Base-by-base conservation (phyloP, 1,140 invertebrate species). In the Caenorhabditis inopinata region DNA sequence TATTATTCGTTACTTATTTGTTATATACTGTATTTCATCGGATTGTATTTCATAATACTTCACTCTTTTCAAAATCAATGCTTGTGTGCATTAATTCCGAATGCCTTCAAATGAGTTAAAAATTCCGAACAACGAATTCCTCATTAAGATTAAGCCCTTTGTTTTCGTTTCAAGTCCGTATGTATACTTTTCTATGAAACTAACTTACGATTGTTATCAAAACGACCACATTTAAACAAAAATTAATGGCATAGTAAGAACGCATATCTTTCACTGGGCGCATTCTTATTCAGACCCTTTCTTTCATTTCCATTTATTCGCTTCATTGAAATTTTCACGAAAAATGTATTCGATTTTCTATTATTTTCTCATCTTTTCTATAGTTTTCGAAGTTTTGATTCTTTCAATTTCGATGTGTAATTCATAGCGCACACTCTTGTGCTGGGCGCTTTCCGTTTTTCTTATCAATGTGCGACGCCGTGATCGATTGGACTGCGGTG, bases 381-480 rank as follows among this genome's bases (percentile, higher is more conserved):
- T 58, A 29, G 6, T 42, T 14, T 14, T 42, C 38, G 14, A 42
- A 58, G 27, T 58, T 58, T 32, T 29, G 27, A 32, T 23, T 4
- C 32, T 58, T n/a, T 27, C n/a, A 0, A 29, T 25, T 38, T 25
- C 25, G 32, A 38, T 68, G 58, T 68, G 58, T 68, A 68, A 68
- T 58, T 58, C 53, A 58, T 58, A 29, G 27, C 35, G 29, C 53
- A 32, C 53, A 58, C 53, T 32, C 53, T 58, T 25, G 53, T 58
- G 53, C 35, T 11, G 14, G 18, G 53, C 58, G 21, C n/a, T 16
- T 58, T 58, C 25, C 51, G 51, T 16, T 68, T 38, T 38, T 42
- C 58, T 42, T 42, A 32, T 68, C 32, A 68, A 68, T 68, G 38
- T 32, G 32, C 58, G 32, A 38, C 58, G 35, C 58, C 35, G n/a